Evolutionary conservation across 2,888 invertebrate species (phyloP).

Genomic region (Acanthosepion pharaonis): DNA sequence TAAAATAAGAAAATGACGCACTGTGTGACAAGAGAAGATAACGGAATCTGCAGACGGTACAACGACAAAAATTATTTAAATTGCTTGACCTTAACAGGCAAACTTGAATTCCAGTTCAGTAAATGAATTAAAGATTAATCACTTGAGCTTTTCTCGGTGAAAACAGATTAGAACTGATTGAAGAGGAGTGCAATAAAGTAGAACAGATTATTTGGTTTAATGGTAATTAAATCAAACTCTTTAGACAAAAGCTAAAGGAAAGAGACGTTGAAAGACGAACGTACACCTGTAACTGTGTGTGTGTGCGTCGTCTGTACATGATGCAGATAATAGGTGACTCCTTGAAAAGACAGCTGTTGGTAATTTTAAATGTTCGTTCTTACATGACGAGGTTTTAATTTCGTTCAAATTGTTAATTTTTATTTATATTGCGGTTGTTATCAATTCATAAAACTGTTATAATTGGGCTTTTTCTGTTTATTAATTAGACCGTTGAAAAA

Average conservation of each 20-base stretch:
- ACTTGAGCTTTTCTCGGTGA: background rate
- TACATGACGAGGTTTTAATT: no score
- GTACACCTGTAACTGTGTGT: background rate
- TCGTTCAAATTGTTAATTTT: no score
- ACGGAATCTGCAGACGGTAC: background rate
- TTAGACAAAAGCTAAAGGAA: background rate
- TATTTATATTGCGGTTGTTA: no score
- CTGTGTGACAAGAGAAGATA: background rate
- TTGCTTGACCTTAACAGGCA: background rate
- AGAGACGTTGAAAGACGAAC: background rate
- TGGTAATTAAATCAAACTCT: background rate
- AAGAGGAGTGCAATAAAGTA: background rate
- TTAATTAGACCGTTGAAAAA: no score
- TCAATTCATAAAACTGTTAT: no score
- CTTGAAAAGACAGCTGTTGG: no score
- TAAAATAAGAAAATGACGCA: background rate
- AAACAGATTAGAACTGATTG: background rate
- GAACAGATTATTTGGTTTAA: background rate
- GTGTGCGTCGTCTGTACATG: no score
- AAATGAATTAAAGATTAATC: conserved; percentile 7
- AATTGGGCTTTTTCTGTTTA: no score
- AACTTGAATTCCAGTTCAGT: background rate
- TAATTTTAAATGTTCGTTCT: no score
- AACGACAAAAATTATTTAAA: no score
- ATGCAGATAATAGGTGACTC: no score